Percentiles rank a stretch among this genome's conserved stretches.
Conservation (phyloP, 2,113 vertebrate species). For the Amblyopsis rosae region DNA sequence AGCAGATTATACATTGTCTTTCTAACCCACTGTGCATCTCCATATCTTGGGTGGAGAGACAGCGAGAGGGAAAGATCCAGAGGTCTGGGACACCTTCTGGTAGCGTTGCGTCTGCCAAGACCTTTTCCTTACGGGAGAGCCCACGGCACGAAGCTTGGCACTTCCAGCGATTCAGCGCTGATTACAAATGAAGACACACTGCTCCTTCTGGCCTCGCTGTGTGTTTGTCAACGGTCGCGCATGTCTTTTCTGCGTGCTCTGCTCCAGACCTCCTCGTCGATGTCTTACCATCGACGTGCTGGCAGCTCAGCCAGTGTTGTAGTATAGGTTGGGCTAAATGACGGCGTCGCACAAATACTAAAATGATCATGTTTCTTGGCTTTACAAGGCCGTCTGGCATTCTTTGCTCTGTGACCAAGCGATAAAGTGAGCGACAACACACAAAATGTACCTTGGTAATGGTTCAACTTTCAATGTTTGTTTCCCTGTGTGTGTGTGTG, state of each 20-base stretch:
- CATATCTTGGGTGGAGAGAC: constrained; percentile 17
- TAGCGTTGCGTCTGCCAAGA: constrained; percentile 57
- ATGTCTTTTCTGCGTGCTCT: too few species aligned
- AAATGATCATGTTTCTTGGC: too few species aligned
- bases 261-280: too few species aligned
- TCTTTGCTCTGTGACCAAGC: too few species aligned
- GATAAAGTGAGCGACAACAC: too few species aligned
- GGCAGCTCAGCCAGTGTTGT: too few species aligned
- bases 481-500: constrained; percentile 1
- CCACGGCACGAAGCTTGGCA: constrained; percentile 52
- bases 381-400: too few species aligned
- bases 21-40: constrained; percentile 9
- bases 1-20: constrained; percentile 20
- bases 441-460: too few species aligned
- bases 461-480: neutral
- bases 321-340: too few species aligned
- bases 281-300: too few species aligned
- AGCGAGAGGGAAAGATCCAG: constrained; percentile 16
- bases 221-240: neutral
- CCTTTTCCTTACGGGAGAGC: constrained; percentile 56
- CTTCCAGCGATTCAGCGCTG: constrained; percentile 36
- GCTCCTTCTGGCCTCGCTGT: constrained; percentile 42
- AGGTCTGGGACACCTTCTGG: constrained; percentile 66
- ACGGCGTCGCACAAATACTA: too few species aligned
- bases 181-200: constrained; percentile 65